A percentile compares a stretch with the other conserved stretches of the same genome.
These are phyloP conservation scores for Gari tellinella DNA, from an alignment of 2,888 invertebrate genomes.

Conservation along the genomic window DNA sequence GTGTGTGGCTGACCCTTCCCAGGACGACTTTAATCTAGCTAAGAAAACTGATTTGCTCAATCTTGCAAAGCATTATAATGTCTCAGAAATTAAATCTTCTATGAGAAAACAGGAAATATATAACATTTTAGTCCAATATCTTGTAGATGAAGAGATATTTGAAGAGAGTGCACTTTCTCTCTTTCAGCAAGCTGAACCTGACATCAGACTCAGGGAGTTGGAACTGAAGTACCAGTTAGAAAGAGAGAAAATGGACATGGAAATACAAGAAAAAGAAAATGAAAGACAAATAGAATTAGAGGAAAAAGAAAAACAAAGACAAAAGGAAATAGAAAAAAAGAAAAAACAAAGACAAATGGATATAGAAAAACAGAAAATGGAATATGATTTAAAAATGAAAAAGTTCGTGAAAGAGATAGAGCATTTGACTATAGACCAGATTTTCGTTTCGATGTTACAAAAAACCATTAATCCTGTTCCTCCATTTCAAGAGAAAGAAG, in stretches of 20 bases:
- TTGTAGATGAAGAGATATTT: constrained; percentile 2
- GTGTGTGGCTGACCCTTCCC: not conserved
- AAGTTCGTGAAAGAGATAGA: not conserved
- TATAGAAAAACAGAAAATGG: not conserved
- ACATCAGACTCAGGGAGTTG: not conserved
- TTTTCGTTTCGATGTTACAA: constrained; percentile 1
- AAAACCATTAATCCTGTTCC: constrained; percentile 1
- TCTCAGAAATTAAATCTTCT: constrained; percentile 1
- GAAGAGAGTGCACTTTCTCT: not conserved
- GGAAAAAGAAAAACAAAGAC: too few species aligned
- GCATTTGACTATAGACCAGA: not conserved
- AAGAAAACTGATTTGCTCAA: not conserved
- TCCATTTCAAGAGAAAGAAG: constrained; percentile 6
- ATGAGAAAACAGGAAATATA: not conserved
- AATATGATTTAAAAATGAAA: not conserved
- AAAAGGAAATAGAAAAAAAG: too few species aligned
- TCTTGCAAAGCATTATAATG: not conserved
- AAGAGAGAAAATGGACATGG: not conserved
- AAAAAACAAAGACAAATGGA: not conserved
- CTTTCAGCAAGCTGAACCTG: not conserved
- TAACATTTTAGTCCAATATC: not conserved
- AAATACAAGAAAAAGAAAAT: not conserved
- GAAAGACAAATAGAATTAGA: too few species aligned
- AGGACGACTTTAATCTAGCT: not conserved
- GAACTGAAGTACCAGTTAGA: not conserved